Conservation (phyloP, 2,888 invertebrate genomes). For the Ganaspis brasiliensis region DNA sequence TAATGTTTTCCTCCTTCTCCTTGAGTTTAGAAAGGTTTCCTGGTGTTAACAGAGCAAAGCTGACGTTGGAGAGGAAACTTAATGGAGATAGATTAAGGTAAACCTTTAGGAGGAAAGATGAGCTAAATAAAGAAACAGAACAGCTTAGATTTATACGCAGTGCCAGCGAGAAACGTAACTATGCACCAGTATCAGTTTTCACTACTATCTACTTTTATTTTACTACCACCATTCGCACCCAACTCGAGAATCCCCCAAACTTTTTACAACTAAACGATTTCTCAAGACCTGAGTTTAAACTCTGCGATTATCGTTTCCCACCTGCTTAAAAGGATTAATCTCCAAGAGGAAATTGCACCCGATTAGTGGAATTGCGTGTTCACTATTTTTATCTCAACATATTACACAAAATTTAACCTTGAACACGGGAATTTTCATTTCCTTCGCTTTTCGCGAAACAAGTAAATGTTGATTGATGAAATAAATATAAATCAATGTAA, state of each 20-base stretch:
- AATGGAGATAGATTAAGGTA: slow-evolving; percentile 59
- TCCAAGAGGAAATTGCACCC: neutral
- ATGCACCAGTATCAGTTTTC: slow-evolving; percentile 50
- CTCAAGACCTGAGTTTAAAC: slow-evolving; percentile 28
- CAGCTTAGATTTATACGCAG: slow-evolving; percentile 58
- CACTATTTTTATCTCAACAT: neutral
- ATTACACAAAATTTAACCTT: neutral
- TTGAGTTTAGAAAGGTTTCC: slow-evolving; percentile 44
- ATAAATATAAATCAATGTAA: too few relatives aligned
- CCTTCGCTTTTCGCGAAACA: neutral
- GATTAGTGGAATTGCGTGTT: neutral
- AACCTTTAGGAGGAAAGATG: slow-evolving; percentile 55
- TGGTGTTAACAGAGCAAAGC: slow-evolving; percentile 36
- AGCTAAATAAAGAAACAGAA: slow-evolving; percentile 51
- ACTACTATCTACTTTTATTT: slow-evolving; percentile 54
- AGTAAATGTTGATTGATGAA: too few relatives aligned
- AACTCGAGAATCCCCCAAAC: slow-evolving; percentile 50
- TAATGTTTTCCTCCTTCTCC: slow-evolving; percentile 42
- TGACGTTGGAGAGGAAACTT: slow-evolving; percentile 45
- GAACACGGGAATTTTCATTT: neutral
- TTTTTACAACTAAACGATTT: slow-evolving; percentile 40
- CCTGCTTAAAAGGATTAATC: slow-evolving; percentile 12
- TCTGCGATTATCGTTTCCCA: slow-evolving; percentile 35
- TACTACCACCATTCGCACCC: slow-evolving; percentile 55
- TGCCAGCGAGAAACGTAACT: slow-evolving; percentile 32